phyloP scores from a whole-genome alignment of 2,113 vertebrate genomes.

The Gyps fulvus region DNA sequence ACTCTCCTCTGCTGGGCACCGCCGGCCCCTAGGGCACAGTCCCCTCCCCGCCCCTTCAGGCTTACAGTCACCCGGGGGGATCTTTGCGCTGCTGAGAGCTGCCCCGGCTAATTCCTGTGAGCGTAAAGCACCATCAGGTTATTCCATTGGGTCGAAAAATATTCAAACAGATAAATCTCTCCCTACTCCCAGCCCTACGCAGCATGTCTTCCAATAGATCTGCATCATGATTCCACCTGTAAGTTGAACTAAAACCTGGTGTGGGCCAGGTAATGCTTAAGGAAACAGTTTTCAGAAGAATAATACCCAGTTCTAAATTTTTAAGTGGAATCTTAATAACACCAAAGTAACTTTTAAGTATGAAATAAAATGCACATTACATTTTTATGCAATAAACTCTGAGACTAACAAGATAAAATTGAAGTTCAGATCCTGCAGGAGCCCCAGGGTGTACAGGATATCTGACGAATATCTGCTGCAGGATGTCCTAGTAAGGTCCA shows the following conservation, averaged over 20 bases:
- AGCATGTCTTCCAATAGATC: not conserved
- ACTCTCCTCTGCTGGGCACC: not conserved
- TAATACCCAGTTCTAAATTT: not conserved
- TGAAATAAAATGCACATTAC: not conserved
- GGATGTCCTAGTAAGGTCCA: not conserved
- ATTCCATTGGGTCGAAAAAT: not conserved
- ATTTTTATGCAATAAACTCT: not conserved
- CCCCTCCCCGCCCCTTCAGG: no score
- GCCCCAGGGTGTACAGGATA: not conserved
- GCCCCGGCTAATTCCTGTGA: not conserved
- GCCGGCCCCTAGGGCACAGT: rapidly evolving
- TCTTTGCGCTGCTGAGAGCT: not conserved
- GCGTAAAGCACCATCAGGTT: not conserved
- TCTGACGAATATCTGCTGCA: not conserved
- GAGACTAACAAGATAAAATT: not conserved
- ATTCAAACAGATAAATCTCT: not conserved
- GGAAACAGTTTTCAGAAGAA: not conserved
- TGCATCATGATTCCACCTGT: not conserved
- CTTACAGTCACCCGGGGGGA: not conserved
- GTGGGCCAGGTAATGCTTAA: not conserved
- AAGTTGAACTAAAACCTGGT: not conserved
- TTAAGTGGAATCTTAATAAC: not conserved
- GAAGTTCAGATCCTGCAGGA: not conserved
- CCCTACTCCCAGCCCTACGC: not conserved
- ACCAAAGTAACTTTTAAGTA: not conserved